phyloP scores from a whole-genome alignment of 2,113 vertebrate genomes.

The Salvator merianae region DNA sequence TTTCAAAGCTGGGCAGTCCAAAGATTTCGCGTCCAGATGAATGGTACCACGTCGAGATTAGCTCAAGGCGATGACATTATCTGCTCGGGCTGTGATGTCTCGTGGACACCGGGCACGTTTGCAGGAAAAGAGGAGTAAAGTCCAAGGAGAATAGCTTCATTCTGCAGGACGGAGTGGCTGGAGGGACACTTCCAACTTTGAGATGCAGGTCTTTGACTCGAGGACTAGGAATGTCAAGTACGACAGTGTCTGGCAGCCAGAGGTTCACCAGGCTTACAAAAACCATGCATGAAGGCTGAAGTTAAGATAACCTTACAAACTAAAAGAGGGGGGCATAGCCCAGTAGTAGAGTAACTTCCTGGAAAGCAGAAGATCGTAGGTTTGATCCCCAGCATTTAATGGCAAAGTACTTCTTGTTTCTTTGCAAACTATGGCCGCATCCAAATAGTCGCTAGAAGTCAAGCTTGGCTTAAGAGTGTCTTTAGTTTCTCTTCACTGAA shows the following conservation, averaged over 20 bases:
- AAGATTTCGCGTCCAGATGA: constrained; percentile 36
- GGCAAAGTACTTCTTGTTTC: too few relatives aligned
- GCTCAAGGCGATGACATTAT: constrained; percentile 8
- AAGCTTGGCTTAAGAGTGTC: background rate
- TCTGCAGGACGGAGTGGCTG: background rate
- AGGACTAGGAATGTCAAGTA: background rate
- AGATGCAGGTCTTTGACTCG: background rate
- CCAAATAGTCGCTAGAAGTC: too few relatives aligned
- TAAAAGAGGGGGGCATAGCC: too few relatives aligned
- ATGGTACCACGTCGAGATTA: constrained; percentile 37
- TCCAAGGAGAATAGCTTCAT: background rate
- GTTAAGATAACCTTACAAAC: too few relatives aligned
- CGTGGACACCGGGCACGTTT: background rate
- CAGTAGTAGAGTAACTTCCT: too few relatives aligned
- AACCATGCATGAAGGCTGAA: background rate
- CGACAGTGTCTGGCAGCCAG: background rate
- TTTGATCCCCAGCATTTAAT: too few relatives aligned
- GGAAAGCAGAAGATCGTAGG: too few relatives aligned
- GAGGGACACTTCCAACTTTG: background rate
- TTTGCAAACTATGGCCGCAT: too few relatives aligned
- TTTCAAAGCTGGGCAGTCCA: constrained; percentile 51
- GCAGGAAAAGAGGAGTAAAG: background rate
- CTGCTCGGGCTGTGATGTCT: background rate
- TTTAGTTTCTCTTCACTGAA: background rate
- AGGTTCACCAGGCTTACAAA: too few relatives aligned